Evolutionary conservation across 2,797 vertebrate species (phyloP).

Genomic region (Momotus momota): DNA sequence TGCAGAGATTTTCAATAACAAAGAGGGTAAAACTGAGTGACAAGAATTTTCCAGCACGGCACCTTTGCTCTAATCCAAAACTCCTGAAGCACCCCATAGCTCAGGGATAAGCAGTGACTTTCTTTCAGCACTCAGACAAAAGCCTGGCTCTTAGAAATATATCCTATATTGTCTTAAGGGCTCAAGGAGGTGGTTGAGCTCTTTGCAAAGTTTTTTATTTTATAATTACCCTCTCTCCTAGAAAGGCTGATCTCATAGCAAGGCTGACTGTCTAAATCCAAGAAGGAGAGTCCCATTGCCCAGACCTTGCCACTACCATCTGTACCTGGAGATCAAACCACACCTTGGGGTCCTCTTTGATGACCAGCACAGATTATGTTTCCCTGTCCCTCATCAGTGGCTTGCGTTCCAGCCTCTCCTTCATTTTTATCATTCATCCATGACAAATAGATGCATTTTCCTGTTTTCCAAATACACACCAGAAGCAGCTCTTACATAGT

Average conservation of each 20-base stretch:
- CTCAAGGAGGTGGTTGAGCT: not conserved
- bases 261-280: not conserved
- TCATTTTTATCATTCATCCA: not conserved
- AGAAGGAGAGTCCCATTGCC: not conserved
- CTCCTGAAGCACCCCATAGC: not conserved
- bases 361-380: not conserved
- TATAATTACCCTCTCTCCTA: not conserved
- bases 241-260: not conserved
- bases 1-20: not conserved
- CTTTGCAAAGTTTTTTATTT: not conserved
- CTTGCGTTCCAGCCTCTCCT: not conserved
- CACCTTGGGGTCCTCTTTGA: not conserved
- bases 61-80: not conserved
- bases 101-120: not conserved
- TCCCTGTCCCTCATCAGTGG: not conserved
- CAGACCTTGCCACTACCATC: not conserved
- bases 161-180: not conserved
- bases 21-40: not conserved
- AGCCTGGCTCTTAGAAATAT: not conserved
- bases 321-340: not conserved
- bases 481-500: not conserved
- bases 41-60: accelerated
- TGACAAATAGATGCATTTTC: not conserved
- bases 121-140: not conserved
- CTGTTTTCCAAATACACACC: not conserved